phyloP scores from a whole-genome alignment of 1,140 invertebrate genomes.

The Drosophila dunni region DNA sequence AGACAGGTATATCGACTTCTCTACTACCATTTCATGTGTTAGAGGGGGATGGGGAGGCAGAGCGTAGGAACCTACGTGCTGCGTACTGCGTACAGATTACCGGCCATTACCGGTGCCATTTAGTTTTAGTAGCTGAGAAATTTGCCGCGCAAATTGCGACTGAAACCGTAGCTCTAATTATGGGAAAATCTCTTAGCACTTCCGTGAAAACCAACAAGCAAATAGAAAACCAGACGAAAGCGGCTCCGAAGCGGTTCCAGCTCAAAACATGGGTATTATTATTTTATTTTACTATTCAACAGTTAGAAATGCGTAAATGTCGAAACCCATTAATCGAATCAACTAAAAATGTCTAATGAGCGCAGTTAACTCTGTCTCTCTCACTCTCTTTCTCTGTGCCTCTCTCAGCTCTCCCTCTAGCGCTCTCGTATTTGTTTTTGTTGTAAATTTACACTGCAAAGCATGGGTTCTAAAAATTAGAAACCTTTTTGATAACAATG shows the following conservation, averaged over 20 bases:
- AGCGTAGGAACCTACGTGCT: neutral
- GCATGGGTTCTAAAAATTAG: no score
- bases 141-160: slow-evolving; percentile 64
- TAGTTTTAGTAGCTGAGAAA: slow-evolving; percentile 75
- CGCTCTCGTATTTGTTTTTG: no score
- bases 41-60: slow-evolving; percentile 6
- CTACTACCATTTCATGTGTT: neutral
- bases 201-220: slow-evolving; percentile 64
- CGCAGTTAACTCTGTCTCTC: slow-evolving; percentile 21
- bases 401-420: neutral
- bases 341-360: slow-evolving; percentile 77
- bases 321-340: slow-evolving; percentile 78
- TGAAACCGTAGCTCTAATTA: slow-evolving; percentile 68
- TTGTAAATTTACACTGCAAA: no score
- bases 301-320: slow-evolving; percentile 70
- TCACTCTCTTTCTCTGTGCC: neutral
- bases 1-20: slow-evolving; percentile 8
- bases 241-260: no score
- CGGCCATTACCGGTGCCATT: slow-evolving; percentile 74
- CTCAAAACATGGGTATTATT: slow-evolving; percentile 7
- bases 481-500: no score
- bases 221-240: slow-evolving; percentile 37
- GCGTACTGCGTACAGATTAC: slow-evolving; percentile 52
- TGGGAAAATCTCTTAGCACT: slow-evolving; percentile 75
- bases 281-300: slow-evolving; percentile 29